Conservation (phyloP, 2,113 vertebrate genomes). For the Sakesphorus luctuosus region DNA sequence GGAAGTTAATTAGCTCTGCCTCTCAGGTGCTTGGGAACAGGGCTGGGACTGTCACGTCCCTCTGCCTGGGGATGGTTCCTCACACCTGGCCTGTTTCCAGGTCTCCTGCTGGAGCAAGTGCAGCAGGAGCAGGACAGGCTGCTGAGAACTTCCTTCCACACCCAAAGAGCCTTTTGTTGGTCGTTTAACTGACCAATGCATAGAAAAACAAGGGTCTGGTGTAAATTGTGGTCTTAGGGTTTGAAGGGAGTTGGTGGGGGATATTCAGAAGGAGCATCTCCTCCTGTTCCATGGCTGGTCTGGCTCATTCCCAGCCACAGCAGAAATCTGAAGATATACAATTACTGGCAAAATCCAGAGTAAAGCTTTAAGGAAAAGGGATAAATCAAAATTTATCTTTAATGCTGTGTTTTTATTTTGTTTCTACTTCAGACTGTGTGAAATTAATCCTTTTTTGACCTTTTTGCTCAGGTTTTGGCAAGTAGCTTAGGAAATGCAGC, state of each 20-base stretch:
- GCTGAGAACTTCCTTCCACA: background rate
- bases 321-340: background rate
- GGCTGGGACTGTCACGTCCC: background rate
- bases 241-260: background rate
- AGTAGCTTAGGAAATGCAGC: background rate
- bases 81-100: background rate
- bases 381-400: background rate
- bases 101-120: background rate
- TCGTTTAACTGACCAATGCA: background rate
- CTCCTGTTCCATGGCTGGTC: background rate
- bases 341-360: background rate
- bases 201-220: background rate
- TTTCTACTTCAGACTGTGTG: background rate
- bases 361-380: background rate
- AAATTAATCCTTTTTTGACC: background rate
- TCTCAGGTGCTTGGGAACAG: background rate
- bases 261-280: background rate
- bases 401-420: background rate
- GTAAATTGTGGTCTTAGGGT: background rate
- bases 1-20: background rate
- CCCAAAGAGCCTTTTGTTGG: background rate
- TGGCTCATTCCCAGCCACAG: background rate
- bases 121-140: background rate
- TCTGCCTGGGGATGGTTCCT: background rate
- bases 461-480: conserved; percentile 3